Percentiles rank a stretch among this genome's conserved stretches.
Conservation (phyloP, 2,888 invertebrate species). For the Pandemis corylana region DNA sequence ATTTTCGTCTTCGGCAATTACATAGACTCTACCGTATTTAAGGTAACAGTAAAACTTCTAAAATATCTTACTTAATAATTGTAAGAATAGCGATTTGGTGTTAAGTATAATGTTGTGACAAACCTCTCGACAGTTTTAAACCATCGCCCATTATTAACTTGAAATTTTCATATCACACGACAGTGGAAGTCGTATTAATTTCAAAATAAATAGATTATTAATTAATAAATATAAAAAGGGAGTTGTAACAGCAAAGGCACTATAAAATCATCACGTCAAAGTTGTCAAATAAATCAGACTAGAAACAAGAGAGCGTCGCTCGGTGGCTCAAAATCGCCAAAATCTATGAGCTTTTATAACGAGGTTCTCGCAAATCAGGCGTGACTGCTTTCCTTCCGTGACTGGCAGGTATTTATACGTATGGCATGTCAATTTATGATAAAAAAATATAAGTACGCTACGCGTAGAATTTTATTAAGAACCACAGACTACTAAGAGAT, state of each 20-base stretch:
- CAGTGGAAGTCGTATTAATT: slow-evolving; percentile 61
- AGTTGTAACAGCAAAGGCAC: slow-evolving; percentile 69
- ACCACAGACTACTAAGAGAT: too few species aligned
- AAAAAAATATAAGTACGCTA: too few species aligned
- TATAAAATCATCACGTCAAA: slow-evolving; percentile 82
- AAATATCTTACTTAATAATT: not conserved
- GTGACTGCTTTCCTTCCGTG: not conserved
- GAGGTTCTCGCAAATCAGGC: not conserved
- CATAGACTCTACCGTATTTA: slow-evolving; percentile 30
- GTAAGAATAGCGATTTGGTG: not conserved
- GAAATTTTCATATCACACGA: slow-evolving; percentile 76
- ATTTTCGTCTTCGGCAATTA: not conserved
- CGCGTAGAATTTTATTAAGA: too few species aligned
- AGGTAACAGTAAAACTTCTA: slow-evolving; percentile 25
- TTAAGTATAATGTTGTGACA: slow-evolving; percentile 33
- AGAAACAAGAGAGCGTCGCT: slow-evolving; percentile 64
- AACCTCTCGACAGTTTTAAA: slow-evolving; percentile 75
- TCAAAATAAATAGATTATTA: slow-evolving; percentile 65
- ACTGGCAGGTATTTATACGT: not conserved
- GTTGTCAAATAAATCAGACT: slow-evolving; percentile 72
- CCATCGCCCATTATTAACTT: slow-evolving; percentile 78
- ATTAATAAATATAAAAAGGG: slow-evolving; percentile 73
- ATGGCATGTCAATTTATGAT: too few species aligned
- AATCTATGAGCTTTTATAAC: slow-evolving; percentile 61
- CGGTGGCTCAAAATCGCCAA: slow-evolving; percentile 52